Evolutionary conservation across 2,888 invertebrate species (phyloP).

Genomic region (Yponomeuta sedellus): DNA sequence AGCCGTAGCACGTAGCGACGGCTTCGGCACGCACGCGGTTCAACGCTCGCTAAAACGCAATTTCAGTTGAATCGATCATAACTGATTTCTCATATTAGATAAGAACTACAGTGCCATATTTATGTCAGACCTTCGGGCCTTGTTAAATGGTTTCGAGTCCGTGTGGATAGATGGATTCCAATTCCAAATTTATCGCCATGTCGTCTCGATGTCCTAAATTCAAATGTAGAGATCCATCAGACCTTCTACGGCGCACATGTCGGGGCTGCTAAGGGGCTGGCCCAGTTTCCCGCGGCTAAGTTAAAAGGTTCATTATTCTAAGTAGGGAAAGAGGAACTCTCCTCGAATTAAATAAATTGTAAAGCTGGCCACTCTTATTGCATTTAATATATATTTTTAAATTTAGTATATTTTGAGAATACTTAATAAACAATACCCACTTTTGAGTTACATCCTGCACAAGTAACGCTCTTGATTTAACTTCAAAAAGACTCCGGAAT

Average conservation of each 20-base stretch:
- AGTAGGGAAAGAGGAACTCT: constrained; percentile 20
- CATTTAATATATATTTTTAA: no score
- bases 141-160: not conserved
- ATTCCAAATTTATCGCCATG: not conserved
- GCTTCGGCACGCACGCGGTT: constrained; percentile 6
- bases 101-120: not conserved
- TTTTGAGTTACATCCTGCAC: no score
- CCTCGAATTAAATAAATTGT: not conserved
- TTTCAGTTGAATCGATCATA: constrained; percentile 2
- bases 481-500: no score
- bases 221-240: not conserved
- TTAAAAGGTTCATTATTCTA: not conserved
- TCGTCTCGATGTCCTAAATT: not conserved
- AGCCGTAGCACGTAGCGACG: not conserved
- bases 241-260: not conserved
- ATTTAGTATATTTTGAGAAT: not conserved
- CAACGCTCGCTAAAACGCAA: constrained; percentile 6
- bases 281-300: constrained; percentile 1
- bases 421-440: no score
- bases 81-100: not conserved
- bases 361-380: not conserved
- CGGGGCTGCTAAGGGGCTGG: not conserved
- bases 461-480: no score
- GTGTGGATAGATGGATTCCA: not conserved
- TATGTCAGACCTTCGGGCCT: not conserved